phyloP scores from a whole-genome alignment of 1,140 invertebrate genomes.

The Sycobia sp. region DNA sequence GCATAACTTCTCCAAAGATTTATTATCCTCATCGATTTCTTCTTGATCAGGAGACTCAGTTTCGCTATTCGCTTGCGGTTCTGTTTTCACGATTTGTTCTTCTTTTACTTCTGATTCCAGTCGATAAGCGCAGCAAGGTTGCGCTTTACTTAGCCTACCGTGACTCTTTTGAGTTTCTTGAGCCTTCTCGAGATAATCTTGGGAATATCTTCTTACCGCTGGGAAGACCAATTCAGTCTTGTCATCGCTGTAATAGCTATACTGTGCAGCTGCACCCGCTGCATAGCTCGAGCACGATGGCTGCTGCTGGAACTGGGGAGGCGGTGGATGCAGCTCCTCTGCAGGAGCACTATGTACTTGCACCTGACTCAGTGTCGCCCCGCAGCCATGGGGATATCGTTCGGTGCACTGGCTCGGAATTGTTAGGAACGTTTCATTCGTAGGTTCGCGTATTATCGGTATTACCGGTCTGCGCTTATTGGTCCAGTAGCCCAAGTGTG shows the following conservation, averaged over 20 bases:
- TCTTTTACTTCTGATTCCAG: background rate
- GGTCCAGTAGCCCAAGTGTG: constrained; percentile 39
- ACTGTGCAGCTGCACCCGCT: constrained; percentile 3
- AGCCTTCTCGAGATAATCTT: constrained; percentile 27
- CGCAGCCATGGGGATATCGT: constrained; percentile 40
- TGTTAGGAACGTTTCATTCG: constrained; percentile 44
- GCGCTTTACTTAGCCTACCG: background rate
- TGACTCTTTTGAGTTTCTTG: background rate
- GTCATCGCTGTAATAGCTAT: constrained; percentile 44
- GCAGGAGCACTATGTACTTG: constrained; percentile 2
- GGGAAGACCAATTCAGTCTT: constrained; percentile 46
- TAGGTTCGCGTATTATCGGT: constrained; percentile 47
- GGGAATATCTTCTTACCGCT: constrained; percentile 31
- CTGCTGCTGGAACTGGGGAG: constrained; percentile 1
- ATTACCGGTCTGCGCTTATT: constrained; percentile 33
- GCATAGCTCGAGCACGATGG: background rate
- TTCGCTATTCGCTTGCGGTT: background rate
- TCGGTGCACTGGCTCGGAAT: constrained; percentile 47
- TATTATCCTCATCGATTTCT: constrained; percentile 3
- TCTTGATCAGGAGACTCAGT: background rate
- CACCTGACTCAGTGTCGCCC: background rate
- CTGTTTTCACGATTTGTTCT: background rate
- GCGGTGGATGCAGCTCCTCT: background rate
- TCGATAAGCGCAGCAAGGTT: background rate
- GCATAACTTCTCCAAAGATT: constrained; percentile 14